Conservation (phyloP, 2,888 invertebrate species). For the Achlya flavicornis region DNA sequence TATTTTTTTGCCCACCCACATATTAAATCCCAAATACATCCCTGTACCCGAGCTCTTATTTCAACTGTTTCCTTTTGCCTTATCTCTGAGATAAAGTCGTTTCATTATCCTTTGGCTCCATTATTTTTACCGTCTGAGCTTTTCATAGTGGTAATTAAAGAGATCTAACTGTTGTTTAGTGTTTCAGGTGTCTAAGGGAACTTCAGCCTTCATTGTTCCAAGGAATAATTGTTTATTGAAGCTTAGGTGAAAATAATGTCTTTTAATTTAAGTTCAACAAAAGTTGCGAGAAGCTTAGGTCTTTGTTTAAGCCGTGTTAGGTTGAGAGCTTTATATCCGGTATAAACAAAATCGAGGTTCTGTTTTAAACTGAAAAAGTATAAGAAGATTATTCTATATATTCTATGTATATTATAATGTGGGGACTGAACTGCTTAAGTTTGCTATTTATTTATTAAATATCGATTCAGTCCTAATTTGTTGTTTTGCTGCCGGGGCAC, state of each 20-base stretch:
- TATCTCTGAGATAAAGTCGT: slow-evolving; percentile 64
- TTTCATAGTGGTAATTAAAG: slow-evolving; percentile 58
- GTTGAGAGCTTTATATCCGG: background rate
- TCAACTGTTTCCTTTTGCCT: slow-evolving; percentile 40
- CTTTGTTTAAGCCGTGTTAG: slow-evolving; percentile 6
- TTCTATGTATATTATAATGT: too few relatives aligned
- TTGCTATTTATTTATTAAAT: too few relatives aligned
- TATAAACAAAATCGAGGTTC: background rate
- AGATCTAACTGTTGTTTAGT: slow-evolving; percentile 32
- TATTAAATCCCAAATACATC: slow-evolving; percentile 8
- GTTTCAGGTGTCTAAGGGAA: background rate
- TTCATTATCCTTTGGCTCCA: slow-evolving; percentile 64
- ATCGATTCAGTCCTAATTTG: too few relatives aligned
- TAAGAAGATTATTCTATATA: too few relatives aligned
- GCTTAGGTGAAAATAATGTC: slow-evolving; percentile 16
- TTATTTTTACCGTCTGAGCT: slow-evolving; percentile 37
- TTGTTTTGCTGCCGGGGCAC: too few relatives aligned
- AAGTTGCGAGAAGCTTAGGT: background rate
- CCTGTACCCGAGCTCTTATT: slow-evolving; percentile 37
- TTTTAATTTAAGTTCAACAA: slow-evolving; percentile 25
- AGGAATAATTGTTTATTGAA: slow-evolving; percentile 15
- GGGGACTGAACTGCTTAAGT: too few relatives aligned
- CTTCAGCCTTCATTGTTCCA: slow-evolving; percentile 29
- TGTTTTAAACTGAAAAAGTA: background rate
- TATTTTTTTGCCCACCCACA: background rate